A percentile compares a stretch with the other conserved stretches of the same genome.
These are phyloP conservation scores for Rhinophrynus dorsalis DNA, from an alignment of 2,797 vertebrate genomes.

Conservation along the genomic window DNA sequence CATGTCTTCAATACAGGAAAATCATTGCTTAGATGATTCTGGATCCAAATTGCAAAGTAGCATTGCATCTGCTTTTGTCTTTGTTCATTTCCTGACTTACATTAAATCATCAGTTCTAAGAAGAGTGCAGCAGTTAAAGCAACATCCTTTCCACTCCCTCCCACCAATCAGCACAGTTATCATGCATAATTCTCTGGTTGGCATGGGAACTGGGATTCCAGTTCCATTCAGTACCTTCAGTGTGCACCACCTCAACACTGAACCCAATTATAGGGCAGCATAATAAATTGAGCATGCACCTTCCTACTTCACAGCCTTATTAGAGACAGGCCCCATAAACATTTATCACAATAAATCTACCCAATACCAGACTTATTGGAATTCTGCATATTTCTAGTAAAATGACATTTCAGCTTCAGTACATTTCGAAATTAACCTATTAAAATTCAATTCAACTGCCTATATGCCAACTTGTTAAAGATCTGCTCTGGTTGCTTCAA, in stretches of 20 bases:
- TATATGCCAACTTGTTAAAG: slow-evolving; percentile 45
- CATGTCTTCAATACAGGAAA: slow-evolving; percentile 1
- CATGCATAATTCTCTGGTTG: slow-evolving; percentile 47
- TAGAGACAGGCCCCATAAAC: slow-evolving; percentile 42
- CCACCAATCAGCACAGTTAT: slow-evolving; percentile 46
- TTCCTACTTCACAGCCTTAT: slow-evolving; percentile 32
- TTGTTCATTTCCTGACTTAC: slow-evolving; percentile 36
- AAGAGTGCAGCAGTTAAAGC: slow-evolving; percentile 34
- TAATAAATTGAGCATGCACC: slow-evolving; percentile 47
- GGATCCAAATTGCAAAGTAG: slow-evolving; percentile 13
- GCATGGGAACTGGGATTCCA: slow-evolving; percentile 44
- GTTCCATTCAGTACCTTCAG: slow-evolving; percentile 43
- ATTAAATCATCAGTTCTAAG: slow-evolving; percentile 44
- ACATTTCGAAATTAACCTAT: slow-evolving; percentile 59
- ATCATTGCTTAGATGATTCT: slow-evolving; percentile 10
- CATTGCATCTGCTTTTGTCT: slow-evolving; percentile 27
- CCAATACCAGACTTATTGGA: slow-evolving; percentile 44
- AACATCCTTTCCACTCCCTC: slow-evolving; percentile 43
- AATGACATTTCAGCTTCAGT: slow-evolving; percentile 59
- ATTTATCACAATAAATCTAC: slow-evolving; percentile 54
- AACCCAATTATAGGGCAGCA: slow-evolving; percentile 48
- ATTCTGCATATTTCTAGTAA: slow-evolving; percentile 47
- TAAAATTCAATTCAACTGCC: slow-evolving; percentile 56
- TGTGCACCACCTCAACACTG: slow-evolving; percentile 47
- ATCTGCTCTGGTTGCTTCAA: slow-evolving; percentile 19